These are phyloP conservation scores for Amiota minor DNA, from an alignment of 2,888 invertebrate species.

Conservation along the genomic window DNA sequence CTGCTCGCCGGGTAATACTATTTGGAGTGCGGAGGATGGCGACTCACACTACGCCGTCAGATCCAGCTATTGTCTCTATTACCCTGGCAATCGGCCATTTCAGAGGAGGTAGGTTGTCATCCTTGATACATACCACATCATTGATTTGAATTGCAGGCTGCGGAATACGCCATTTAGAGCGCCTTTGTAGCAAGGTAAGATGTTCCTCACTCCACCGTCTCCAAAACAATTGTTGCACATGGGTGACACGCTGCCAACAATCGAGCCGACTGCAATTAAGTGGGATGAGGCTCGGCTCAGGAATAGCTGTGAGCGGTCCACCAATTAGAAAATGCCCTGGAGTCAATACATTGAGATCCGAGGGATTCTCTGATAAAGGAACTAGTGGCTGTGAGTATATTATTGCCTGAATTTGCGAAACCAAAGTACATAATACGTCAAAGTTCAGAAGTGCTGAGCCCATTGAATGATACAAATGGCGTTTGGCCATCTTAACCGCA, in stretches of 20 bases:
- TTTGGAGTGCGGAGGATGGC: constrained; percentile 7
- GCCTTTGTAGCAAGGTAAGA: constrained; percentile 24
- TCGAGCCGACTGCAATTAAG: constrained; percentile 40
- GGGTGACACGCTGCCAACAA: constrained; percentile 28
- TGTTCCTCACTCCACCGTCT: constrained; percentile 18
- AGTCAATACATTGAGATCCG: constrained; percentile 25
- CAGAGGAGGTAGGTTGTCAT: constrained; percentile 19
- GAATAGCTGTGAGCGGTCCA: constrained; percentile 22
- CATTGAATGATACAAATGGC: no score
- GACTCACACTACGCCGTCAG: constrained; percentile 19
- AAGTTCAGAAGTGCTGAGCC: no score
- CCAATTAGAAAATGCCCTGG: constrained; percentile 30
- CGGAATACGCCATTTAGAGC: constrained; percentile 17
- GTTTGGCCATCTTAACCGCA: no score
- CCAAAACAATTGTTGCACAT: constrained; percentile 28
- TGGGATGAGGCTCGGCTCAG: constrained; percentile 43
- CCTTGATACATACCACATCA: neutral
- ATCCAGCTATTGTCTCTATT: neutral
- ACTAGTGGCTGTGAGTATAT: constrained; percentile 36
- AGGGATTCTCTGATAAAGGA: constrained; percentile 35
- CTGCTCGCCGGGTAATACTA: no score
- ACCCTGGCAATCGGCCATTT: constrained; percentile 7
- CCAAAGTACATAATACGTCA: constrained; percentile 29
- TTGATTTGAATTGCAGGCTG: neutral
- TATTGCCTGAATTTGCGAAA: constrained; percentile 41